These are phyloP conservation scores for Schlechtendalia chinensis DNA, from an alignment of 1,140 invertebrate genomes.

Conservation along the genomic window DNA sequence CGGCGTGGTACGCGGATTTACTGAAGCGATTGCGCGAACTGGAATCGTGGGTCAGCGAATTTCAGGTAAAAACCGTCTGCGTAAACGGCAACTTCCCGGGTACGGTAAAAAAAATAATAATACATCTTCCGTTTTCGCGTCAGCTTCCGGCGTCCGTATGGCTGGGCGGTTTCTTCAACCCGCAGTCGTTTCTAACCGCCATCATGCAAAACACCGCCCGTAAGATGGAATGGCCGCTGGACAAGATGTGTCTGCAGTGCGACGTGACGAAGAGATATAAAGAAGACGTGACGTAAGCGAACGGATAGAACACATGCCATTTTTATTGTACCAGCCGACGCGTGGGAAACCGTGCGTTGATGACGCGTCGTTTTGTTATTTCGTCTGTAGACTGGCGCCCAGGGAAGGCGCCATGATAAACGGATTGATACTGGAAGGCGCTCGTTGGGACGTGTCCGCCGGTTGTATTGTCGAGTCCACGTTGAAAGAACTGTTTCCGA, in stretches of 20 bases:
- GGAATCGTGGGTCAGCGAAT: conserved; percentile 76
- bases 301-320: too few species aligned
- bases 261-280: conserved; percentile 91
- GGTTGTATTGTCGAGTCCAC: conserved; percentile 78
- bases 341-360: too few species aligned
- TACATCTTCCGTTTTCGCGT: background rate
- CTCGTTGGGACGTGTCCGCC: conserved; percentile 78
- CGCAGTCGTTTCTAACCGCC: conserved; percentile 93
- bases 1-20: conserved; percentile 85
- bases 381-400: conserved; percentile 66
- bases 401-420: conserved; percentile 88
- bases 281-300: conserved; percentile 72
- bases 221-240: conserved; percentile 92
- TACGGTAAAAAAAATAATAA: background rate
- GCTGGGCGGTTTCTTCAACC: conserved; percentile 94
- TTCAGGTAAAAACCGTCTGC: conserved; percentile 62
- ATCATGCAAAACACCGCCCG: conserved; percentile 95
- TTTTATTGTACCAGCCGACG: too few species aligned
- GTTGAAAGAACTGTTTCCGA: conserved; percentile 84
- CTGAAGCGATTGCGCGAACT: conserved; percentile 75
- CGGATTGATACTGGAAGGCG: conserved; percentile 90
- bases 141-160: conserved; percentile 82
- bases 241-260: conserved; percentile 92
- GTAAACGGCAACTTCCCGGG: too few species aligned
- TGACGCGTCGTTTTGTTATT: background rate